These are phyloP conservation scores for Porites australiensis DNA, from an alignment of 64 coral and sea anemone genomes.

Conservation along the genomic window DNA sequence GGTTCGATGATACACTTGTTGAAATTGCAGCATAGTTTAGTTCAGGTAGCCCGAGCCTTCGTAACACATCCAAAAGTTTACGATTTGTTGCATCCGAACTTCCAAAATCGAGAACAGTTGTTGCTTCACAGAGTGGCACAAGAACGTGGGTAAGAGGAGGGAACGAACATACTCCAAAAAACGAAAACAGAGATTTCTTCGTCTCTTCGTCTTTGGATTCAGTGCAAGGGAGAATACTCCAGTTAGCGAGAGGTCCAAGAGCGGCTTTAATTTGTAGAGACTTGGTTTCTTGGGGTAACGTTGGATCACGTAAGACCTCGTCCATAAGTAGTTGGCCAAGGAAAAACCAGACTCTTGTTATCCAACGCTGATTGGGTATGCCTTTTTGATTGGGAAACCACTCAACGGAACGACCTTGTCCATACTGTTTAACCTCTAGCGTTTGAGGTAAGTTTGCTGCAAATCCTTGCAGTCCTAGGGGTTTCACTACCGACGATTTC, in stretches of 20 bases:
- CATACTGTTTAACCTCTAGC: background rate
- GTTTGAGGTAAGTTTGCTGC: background rate
- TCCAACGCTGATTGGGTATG: slow-evolving; percentile 17
- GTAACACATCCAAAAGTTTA: background rate
- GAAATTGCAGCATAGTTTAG: background rate
- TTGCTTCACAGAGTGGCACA: slow-evolving; percentile 7
- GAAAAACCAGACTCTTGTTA: slow-evolving; percentile 45
- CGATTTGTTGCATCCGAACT: background rate
- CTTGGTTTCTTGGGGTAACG: background rate
- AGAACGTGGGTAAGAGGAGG: background rate
- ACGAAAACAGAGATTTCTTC: background rate
- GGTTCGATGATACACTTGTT: background rate
- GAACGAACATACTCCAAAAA: background rate
- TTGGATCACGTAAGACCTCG: background rate
- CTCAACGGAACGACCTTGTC: background rate
- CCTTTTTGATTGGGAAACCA: slow-evolving; percentile 21
- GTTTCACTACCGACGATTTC: slow-evolving; percentile 24
- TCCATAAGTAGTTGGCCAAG: background rate
- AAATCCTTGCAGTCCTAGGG: slow-evolving; percentile 16
- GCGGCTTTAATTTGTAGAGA: background rate
- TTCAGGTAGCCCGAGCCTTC: slow-evolving; percentile 1
- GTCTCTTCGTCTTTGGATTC: background rate
- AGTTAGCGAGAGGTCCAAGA: background rate
- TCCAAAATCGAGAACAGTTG: background rate
- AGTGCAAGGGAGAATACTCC: slow-evolving; percentile 41